Evolutionary conservation across 1,140 invertebrate genomes (phyloP).

Genomic region (Pararge aegeria): DNA sequence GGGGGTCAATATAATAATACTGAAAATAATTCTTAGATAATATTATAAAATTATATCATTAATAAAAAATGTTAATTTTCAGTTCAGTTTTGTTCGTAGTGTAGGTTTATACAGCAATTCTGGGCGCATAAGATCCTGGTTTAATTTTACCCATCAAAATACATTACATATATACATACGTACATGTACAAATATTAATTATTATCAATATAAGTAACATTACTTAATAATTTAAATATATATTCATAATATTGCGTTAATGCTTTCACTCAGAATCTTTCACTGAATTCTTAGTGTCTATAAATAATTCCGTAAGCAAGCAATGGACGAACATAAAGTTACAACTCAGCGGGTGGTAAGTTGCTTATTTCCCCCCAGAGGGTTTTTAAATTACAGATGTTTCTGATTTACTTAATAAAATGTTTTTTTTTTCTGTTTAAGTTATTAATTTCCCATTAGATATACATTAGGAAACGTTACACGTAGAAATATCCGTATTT

Average conservation of each 20-base stretch:
- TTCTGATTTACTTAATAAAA: slow-evolving; percentile 28
- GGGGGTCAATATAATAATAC: no score
- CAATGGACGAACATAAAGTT: slow-evolving; percentile 19
- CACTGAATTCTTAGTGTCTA: slow-evolving; percentile 5
- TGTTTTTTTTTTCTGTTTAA: slow-evolving; percentile 35
- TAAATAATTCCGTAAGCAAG: slow-evolving; percentile 21
- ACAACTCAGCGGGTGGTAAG: slow-evolving; percentile 29
- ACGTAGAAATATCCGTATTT: slow-evolving; percentile 42
- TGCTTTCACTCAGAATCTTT: slow-evolving; percentile 24
- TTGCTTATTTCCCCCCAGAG: slow-evolving; percentile 24
- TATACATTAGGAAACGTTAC: slow-evolving; percentile 43
- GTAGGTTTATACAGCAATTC: no score
- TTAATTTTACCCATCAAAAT: no score
- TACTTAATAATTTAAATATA: no score
- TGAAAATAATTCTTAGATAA: no score
- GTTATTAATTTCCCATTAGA: slow-evolving; percentile 47
- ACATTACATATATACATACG: no score
- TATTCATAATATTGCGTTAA: slow-evolving; percentile 4
- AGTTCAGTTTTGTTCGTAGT: no score
- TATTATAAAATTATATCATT: no score
- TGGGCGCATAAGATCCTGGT: no score
- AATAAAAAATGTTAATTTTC: no score
- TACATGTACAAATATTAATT: no score
- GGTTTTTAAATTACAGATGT: slow-evolving; percentile 36
- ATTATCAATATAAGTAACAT: no score